Evolutionary conservation across 1,140 invertebrate genomes (phyloP), one percentile per base, ranked within the genome.

Genomic region (Aricia agestis): DNA sequence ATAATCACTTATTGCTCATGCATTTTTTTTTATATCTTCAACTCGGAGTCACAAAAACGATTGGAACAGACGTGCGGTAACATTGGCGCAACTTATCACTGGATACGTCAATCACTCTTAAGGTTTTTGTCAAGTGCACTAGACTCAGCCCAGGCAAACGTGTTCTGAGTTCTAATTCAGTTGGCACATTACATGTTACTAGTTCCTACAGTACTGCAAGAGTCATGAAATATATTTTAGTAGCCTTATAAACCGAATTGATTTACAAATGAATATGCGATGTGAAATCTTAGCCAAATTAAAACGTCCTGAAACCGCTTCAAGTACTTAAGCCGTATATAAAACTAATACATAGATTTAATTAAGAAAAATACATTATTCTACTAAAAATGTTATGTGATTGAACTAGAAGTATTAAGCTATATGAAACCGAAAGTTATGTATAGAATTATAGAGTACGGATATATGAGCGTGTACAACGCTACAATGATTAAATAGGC

Each of bases 81-180:
- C 45, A 52, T 13, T 63, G 18, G 59, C 59, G 45, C 45, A 52
- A 42, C 77, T 75, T 79, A 77, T 78, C 76, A 72, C 52, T 71
- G 74, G 66, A 78, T 61, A 70, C 75, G 74, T 79, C 74, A 75
- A 76, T 78, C 73, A 75, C 45, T 73, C 45, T 17, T 15, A 74
- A 67, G 42, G 63, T 77, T 76, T 76, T 74, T 76, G 74, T 77
- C 74, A 77, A 79, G 75, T 80, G 69, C 72, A 81, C 66, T 74
- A 76, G 73, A 67, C 58, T 63, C 66, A 19, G 45, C n/a, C 71
- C 36, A 65, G 69, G 58, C 73, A n/a, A 75, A 75, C 71, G 31
- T 69, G 67, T 72, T 74, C 18, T 68, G 41, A 45, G 11, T 71
- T 74, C 18, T 68, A 19, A 45, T 6, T 63, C 52, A 52, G 45